Evolutionary conservation across 2,888 invertebrate species (phyloP).

Genomic region (Rotaria socialis): DNA sequence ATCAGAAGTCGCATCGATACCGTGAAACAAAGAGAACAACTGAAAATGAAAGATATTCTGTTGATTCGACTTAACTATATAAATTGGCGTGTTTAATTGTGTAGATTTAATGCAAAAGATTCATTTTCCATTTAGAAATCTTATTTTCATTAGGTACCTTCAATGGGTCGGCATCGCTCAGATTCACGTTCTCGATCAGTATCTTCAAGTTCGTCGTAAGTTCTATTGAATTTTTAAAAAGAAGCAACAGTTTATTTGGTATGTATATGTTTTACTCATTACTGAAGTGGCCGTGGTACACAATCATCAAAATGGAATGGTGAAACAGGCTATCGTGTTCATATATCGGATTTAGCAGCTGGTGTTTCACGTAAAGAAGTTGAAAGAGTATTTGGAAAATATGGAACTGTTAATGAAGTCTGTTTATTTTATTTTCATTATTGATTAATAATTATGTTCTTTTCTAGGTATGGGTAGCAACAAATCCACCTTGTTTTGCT

Average conservation of each 20-base stretch:
- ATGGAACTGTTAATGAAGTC: background rate
- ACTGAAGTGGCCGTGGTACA: background rate
- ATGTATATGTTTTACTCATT: too few relatives aligned
- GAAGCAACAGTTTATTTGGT: background rate
- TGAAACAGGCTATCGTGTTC: constrained; percentile 50
- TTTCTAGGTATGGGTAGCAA: constrained; percentile 24
- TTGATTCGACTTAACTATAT: too few relatives aligned
- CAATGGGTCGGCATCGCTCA: background rate
- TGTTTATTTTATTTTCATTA: background rate
- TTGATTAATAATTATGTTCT: background rate
- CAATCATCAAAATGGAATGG: constrained; percentile 21
- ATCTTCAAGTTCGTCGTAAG: background rate
- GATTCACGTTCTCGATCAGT: background rate
- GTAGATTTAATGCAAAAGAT: too few relatives aligned
- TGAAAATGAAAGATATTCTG: too few relatives aligned
- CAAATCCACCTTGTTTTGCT: constrained; percentile 31
- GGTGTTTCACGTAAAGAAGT: constrained; percentile 15
- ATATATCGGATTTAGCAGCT: constrained; percentile 12
- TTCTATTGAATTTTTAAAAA: background rate
- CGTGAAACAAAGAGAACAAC: background rate
- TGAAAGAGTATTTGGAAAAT: background rate
- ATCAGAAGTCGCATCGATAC: background rate
- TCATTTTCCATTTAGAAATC: too few relatives aligned
- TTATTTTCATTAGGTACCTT: background rate
- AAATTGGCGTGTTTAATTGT: too few relatives aligned